Evolutionary conservation across 2,797 vertebrate species (phyloP), one percentile per base, ranked within the genome.

Genomic region (Typhlichthys eigenmanni): DNA sequence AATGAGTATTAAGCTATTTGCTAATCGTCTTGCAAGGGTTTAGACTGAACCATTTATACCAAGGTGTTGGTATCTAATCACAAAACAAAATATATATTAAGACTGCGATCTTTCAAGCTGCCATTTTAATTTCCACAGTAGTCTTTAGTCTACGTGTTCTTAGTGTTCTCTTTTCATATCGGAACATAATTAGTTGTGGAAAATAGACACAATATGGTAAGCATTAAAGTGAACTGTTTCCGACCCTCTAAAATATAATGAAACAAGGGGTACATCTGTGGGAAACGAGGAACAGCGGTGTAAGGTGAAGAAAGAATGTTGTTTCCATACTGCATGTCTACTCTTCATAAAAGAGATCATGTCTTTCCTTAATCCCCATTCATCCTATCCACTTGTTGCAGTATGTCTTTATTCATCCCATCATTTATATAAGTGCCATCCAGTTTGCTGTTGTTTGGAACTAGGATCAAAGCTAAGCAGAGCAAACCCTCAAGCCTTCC

Each of bases 381-480:
- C 53, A 57, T 68, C 32, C 32, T 46, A 6, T 53, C 32, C 58
- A 47, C 50, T 50, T 5, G 13, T 60, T 51, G 5, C 55, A 62
- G 55, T 55, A 47, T 46, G 59, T 13, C 60, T 68, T 49, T 13
- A 45, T 66, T 71, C 29, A 19, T 46, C 58, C 45, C 50, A 19
- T 19, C 19, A 19, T 19, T 19, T 56, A 13, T 34, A 49, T 55
- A 8, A 58, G 4, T 58, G 19, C 63, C 16, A 49, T 78, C 59
- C 71, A 60, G 46, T 63, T 69, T 64, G 50, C 62, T 71, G 63
- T 74, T 74, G 55, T 74, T 64, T 60, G 76, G 53, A 80, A 55
- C 50, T 46, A 13, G 24, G 78, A 87, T 85, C 71, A 85, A 83
- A 86, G 76, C 47, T 45, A 51, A 68, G 66, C 75, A 71, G 45